These are phyloP conservation scores for Sthenelais limicola DNA, from an alignment of 2,888 invertebrate species.

Conservation along the genomic window DNA sequence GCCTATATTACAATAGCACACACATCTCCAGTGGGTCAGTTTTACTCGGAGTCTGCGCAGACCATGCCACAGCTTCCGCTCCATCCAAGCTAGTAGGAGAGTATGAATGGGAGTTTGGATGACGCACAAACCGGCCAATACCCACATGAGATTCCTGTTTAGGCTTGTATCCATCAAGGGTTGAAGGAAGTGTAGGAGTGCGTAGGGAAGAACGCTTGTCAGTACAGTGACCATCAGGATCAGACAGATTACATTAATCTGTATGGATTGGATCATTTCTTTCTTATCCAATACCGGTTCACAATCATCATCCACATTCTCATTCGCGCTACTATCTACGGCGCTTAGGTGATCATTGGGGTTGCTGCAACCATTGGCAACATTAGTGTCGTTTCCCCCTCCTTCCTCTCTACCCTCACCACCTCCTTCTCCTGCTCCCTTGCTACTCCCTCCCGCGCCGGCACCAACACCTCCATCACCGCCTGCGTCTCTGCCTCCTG, in stretches of 20 bases:
- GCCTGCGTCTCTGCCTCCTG: too few species aligned
- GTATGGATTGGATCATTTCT: constrained; percentile 26
- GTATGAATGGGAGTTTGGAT: constrained; percentile 44
- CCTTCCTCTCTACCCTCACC: not conserved
- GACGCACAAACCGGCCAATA: constrained; percentile 34
- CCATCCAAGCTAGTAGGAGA: constrained; percentile 45
- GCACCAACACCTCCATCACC: not conserved
- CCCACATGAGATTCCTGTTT: constrained; percentile 35
- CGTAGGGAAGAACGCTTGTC: constrained; percentile 42
- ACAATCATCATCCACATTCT: constrained; percentile 20
- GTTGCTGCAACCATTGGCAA: constrained; percentile 24
- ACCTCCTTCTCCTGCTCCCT: too few species aligned
- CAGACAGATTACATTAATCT: constrained; percentile 31
- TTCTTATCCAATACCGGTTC: constrained; percentile 22
- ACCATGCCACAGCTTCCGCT: constrained; percentile 43
- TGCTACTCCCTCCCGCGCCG: not conserved
- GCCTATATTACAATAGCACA: constrained; percentile 51
- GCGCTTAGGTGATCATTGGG: constrained; percentile 21
- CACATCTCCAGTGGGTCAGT: constrained; percentile 47
- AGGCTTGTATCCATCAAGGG: constrained; percentile 11
- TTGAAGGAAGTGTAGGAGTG: constrained; percentile 40
- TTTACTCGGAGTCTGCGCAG: constrained; percentile 37
- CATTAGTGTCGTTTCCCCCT: not conserved
- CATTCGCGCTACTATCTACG: constrained; percentile 30
- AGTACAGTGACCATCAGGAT: constrained; percentile 36